Percentiles rank a stretch among this genome's conserved stretches.
Conservation (phyloP, 2,797 vertebrate species). For the Pipistrellus pygmaeus region DNA sequence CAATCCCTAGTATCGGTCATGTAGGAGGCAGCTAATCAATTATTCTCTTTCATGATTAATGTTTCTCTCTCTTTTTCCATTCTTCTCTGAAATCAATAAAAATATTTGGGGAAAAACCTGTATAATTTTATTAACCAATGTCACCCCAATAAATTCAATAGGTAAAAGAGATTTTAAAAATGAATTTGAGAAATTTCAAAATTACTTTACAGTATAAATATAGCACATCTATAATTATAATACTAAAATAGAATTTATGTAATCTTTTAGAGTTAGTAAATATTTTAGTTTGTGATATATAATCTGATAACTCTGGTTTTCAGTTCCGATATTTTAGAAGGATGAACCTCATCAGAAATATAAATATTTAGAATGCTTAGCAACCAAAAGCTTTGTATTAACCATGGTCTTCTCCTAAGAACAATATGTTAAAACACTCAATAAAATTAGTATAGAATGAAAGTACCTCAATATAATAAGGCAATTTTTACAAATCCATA, state of each 20-base stretch:
- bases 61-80: no score
- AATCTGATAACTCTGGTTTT: constrained; percentile 63
- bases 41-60: no score
- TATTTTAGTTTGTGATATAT: constrained; percentile 40
- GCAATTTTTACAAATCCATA: background rate
- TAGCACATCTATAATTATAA: constrained; percentile 46
- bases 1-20: no score
- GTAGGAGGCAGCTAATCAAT: no score
- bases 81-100: no score
- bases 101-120: background rate
- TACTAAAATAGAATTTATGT: constrained; percentile 27
- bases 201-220: background rate
- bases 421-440: constrained; percentile 37
- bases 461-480: background rate
- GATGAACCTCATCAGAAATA: constrained; percentile 60
- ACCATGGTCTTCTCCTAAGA: constrained; percentile 55
- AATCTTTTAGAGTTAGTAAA: constrained; percentile 35
- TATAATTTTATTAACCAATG: background rate
- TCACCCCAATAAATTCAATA: background rate
- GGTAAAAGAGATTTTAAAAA: background rate
- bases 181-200: constrained; percentile 61
- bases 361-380: constrained; percentile 82
- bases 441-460: background rate
- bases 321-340: constrained; percentile 67
- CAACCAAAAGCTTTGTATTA: constrained; percentile 72